Evolutionary conservation across 2,888 invertebrate genomes (phyloP).

Genomic region (Pyrrhopygopsis socrates): DNA sequence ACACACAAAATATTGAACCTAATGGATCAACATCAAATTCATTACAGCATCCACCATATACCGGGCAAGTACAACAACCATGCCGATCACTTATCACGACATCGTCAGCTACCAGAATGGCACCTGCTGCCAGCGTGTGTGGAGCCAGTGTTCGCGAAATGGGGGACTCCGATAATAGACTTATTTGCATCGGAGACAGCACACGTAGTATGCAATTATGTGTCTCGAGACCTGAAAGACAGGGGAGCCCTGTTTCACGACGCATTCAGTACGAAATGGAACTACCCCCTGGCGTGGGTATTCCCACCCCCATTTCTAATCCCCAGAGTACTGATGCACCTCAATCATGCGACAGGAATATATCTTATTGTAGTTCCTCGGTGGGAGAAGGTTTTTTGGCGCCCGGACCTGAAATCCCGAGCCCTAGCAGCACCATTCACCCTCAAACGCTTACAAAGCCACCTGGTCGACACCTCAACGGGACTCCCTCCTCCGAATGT

Average conservation of each 20-base stretch:
- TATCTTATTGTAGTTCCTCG: conserved; percentile 64
- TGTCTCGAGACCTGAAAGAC: conserved; percentile 1
- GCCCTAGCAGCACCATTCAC: conserved; percentile 51
- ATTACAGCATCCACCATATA: conserved; percentile 18
- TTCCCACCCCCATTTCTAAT: conserved; percentile 45
- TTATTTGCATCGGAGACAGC: no score
- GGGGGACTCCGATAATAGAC: no score
- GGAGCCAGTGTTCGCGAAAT: no score
- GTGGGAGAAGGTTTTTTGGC: conserved; percentile 83
- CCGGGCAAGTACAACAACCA: background rate
- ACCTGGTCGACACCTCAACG: conserved; percentile 56
- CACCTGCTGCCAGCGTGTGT: no score
- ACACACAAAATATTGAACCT: conserved; percentile 33
- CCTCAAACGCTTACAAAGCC: conserved; percentile 26
- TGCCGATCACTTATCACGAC: conserved; percentile 20
- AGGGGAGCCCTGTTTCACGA: background rate
- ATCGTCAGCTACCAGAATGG: background rate
- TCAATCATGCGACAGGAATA: conserved; percentile 52
- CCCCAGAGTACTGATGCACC: conserved; percentile 58
- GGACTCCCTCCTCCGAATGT: conserved; percentile 53
- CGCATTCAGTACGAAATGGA: background rate
- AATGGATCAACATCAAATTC: conserved; percentile 24
- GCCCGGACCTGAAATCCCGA: conserved; percentile 80
- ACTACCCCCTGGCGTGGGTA: conserved; percentile 18
- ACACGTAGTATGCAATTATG: background rate